Evolutionary conservation across 2,113 vertebrate species (phyloP).

Genomic region (Chrysochloris asiatica): DNA sequence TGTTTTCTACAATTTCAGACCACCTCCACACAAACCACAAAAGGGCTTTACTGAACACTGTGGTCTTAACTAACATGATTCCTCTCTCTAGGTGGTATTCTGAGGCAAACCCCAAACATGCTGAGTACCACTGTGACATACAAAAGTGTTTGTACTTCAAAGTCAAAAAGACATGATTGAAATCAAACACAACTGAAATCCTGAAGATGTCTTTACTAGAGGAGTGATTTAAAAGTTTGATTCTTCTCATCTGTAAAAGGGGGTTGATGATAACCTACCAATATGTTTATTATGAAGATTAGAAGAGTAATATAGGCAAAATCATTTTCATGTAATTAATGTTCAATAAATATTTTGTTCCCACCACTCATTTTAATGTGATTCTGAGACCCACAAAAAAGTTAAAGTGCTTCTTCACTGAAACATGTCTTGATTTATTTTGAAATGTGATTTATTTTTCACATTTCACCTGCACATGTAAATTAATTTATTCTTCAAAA

Average conservation of each 20-base stretch:
- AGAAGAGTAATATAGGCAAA: background rate
- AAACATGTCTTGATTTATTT: background rate
- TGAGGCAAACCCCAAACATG: background rate
- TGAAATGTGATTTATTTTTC: no score
- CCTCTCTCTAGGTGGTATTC: background rate
- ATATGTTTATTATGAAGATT: background rate
- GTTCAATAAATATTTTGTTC: background rate
- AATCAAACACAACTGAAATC: background rate
- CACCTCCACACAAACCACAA: background rate
- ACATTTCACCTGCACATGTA: background rate
- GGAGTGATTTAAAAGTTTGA: background rate
- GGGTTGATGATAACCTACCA: background rate
- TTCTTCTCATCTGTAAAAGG: background rate
- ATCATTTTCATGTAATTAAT: background rate
- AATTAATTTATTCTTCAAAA: background rate
- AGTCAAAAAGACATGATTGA: background rate
- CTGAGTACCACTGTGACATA: background rate
- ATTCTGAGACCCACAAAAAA: background rate
- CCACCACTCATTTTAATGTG: background rate
- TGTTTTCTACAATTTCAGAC: background rate
- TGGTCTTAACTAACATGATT: background rate
- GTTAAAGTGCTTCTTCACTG: background rate
- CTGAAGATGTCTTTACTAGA: background rate
- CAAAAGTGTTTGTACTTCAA: background rate
- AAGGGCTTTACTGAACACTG: background rate